Evolutionary conservation across 2,797 vertebrate genomes (phyloP).

Genomic region (Garrulus glandarius): DNA sequence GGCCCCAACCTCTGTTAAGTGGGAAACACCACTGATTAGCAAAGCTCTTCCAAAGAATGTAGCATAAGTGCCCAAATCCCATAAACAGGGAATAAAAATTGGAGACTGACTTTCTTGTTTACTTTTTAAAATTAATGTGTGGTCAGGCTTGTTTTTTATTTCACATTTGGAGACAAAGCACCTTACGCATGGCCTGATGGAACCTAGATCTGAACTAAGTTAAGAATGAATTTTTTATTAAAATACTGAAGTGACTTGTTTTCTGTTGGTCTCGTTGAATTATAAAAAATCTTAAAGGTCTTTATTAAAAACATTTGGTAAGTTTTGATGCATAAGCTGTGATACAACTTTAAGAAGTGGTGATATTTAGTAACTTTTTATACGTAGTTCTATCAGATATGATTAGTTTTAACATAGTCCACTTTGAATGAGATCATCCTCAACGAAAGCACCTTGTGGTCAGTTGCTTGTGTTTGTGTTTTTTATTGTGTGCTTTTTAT

Average conservation of each 20-base stretch:
- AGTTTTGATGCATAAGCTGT: neutral
- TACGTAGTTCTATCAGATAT: neutral
- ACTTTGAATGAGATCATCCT: neutral
- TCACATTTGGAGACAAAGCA: neutral
- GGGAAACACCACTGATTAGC: neutral
- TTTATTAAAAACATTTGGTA: neutral
- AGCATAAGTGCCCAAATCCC: rapidly evolving
- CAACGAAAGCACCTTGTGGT: neutral
- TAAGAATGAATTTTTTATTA: neutral
- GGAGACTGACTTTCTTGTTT: neutral
- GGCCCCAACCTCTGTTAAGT: neutral
- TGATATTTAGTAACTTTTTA: neutral
- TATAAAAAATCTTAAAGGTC: neutral
- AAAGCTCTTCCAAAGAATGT: neutral
- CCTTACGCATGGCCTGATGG: neutral
- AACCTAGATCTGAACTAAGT: neutral
- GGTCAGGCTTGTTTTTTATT: neutral
- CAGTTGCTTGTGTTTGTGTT: neutral
- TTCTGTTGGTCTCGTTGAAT: neutral
- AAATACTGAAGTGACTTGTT: neutral
- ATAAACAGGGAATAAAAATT: neutral
- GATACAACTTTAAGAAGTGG: neutral
- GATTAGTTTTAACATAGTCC: neutral
- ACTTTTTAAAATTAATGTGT: neutral
- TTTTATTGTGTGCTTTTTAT: neutral